A percentile compares a stretch with the other conserved stretches of the same genome.
Conservation (phyloP, 2,113 vertebrate genomes). For the Thomomys bottae region DNA sequence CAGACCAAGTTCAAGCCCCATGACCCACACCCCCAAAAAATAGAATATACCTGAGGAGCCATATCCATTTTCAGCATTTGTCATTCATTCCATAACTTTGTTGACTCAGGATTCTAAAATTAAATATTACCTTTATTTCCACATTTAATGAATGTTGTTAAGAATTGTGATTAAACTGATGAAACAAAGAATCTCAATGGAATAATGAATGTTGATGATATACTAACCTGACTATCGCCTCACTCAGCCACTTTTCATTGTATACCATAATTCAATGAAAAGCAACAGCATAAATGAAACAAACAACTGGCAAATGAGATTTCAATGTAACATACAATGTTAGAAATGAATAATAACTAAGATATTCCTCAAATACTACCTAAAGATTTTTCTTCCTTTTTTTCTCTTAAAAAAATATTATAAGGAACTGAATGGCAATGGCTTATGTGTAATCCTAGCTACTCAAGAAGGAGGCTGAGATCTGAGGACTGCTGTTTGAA, state of each 20-base stretch:
- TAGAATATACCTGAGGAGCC: not conserved
- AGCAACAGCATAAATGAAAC: constrained; percentile 7
- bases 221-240: constrained; percentile 51
- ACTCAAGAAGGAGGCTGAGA: too few species aligned
- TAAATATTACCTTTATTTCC: constrained; percentile 56
- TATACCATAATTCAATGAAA: constrained; percentile 51
- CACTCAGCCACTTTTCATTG: constrained; percentile 2
- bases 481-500: too few species aligned
- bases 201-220: constrained; percentile 54
- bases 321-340: not conserved
- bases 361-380: not conserved
- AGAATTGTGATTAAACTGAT: constrained; percentile 63
- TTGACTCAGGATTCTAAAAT: constrained; percentile 41
- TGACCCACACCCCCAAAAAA: too few species aligned
- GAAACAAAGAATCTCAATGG: constrained; percentile 23
- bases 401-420: constrained; percentile 10
- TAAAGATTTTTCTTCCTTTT: not conserved
- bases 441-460: too few species aligned
- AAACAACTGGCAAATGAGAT: constrained; percentile 20
- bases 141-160: constrained; percentile 60
- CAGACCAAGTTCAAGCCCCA: too few species aligned
- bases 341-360: constrained; percentile 56
- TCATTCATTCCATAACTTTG: not conserved
- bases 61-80: not conserved
- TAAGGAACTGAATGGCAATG: not conserved